Evolutionary conservation across 2,113 vertebrate genomes (phyloP).

Genomic region (Pygoscelis antarcticus): DNA sequence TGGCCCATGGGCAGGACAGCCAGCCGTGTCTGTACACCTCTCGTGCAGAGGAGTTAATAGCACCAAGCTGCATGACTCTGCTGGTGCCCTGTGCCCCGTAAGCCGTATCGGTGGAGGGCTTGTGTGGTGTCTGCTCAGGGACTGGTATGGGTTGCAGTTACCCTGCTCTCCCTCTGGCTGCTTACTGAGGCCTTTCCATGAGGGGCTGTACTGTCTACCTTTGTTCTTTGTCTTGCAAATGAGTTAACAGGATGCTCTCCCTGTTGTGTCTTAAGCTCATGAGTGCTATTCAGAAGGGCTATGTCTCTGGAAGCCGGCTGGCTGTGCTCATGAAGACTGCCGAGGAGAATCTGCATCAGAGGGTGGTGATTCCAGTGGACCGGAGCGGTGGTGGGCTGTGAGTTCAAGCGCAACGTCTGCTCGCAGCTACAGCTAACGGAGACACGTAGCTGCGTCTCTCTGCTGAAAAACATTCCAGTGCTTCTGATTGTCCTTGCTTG

Average conservation of each 20-base stretch:
- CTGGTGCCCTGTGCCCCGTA: accelerated
- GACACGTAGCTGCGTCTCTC: neutral
- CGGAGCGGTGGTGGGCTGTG: conserved; percentile 93
- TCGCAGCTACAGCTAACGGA: neutral
- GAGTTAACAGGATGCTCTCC: neutral
- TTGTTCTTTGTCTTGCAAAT: neutral
- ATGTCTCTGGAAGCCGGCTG: conserved; percentile 90
- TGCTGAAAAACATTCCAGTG: conserved; percentile 62
- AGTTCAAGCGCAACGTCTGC: conserved; percentile 33
- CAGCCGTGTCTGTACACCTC: neutral
- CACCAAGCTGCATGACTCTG: neutral
- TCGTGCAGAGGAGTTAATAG: neutral
- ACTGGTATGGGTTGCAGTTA: accelerated
- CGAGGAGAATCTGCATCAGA: conserved; percentile 86
- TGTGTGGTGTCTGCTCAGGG: neutral
- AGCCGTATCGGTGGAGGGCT: accelerated
- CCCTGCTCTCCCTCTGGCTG: neutral
- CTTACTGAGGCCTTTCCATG: too few species aligned
- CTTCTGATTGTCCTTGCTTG: neutral
- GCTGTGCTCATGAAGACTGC: conserved; percentile 93
- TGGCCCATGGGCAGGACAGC: neutral
- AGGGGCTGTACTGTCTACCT: neutral
- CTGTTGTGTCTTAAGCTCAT: conserved; percentile 82
- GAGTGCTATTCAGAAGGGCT: conserved; percentile 94
- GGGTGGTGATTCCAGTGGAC: conserved; percentile 88